A percentile compares a stretch with the other conserved stretches of the same genome.
Evolutionary conservation across 2,113 vertebrate genomes (phyloP).

Genomic region (Syngnathus typhle): DNA sequence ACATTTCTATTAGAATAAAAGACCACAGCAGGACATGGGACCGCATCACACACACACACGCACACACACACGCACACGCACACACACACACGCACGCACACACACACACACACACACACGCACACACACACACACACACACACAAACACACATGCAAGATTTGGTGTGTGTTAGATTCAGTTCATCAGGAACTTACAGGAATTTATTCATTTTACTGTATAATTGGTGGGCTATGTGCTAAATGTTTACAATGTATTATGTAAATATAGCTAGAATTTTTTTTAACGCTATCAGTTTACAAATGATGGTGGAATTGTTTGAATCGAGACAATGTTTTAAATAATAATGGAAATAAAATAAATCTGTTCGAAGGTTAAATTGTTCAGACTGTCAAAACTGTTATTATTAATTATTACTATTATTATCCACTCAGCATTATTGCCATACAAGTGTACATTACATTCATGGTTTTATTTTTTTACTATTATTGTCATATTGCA

Average conservation of each 20-base stretch:
- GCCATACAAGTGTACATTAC: too few relatives aligned
- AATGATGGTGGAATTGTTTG: not conserved
- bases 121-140: too few relatives aligned
- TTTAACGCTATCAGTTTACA: not conserved
- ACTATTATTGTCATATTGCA: too few relatives aligned
- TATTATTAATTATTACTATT: too few relatives aligned
- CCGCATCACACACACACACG: not conserved
- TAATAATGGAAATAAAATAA: not conserved
- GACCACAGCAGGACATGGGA: not conserved
- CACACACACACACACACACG: not conserved
- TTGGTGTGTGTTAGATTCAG: not conserved
- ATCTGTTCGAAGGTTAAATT: not conserved
- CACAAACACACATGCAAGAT: too few relatives aligned
- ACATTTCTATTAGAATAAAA: conserved; percentile 13
- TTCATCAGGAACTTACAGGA: not conserved
- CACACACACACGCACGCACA: not conserved
- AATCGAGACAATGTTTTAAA: not conserved
- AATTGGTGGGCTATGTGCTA: too few relatives aligned
- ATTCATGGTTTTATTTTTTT: too few relatives aligned
- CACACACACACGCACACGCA: not conserved
- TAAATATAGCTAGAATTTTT: not conserved
- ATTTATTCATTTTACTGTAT: not conserved
- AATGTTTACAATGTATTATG: not conserved
- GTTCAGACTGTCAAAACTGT: not conserved
- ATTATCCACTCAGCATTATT: not conserved